Percentiles rank a stretch among this genome's conserved stretches.
phyloP scores from a whole-genome alignment of 2,888 invertebrate genomes.

The Caenorhabditis plicata region DNA sequence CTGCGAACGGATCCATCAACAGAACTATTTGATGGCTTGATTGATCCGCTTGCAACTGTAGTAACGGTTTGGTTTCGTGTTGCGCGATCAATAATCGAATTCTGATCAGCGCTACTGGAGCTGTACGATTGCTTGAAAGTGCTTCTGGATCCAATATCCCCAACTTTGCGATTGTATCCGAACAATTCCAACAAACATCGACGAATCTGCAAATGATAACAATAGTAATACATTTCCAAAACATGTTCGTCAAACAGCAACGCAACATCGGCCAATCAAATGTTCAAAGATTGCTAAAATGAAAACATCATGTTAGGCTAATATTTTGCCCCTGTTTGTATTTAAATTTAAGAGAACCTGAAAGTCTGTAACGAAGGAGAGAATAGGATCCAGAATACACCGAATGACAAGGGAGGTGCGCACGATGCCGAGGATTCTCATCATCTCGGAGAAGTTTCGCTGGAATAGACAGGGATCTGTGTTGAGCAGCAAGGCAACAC shows the following conservation, averaged over 20 bases:
- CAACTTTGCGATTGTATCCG: constrained; percentile 19
- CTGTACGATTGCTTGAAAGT: constrained; percentile 28
- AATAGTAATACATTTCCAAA: not conserved
- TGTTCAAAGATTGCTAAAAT: no score
- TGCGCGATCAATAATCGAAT: constrained; percentile 27
- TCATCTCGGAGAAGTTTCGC: constrained; percentile 51
- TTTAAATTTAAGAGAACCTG: constrained; percentile 41
- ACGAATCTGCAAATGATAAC: constrained; percentile 30
- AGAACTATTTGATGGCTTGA: no score
- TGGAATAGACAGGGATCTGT: constrained; percentile 53
- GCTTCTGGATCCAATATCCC: constrained; percentile 9
- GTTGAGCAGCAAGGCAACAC: constrained; percentile 40
- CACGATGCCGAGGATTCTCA: constrained; percentile 44
- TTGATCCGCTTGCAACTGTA: constrained; percentile 32
- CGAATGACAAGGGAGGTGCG: constrained; percentile 46
- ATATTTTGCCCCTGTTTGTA: no score
- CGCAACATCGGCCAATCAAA: no score
- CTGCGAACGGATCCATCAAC: no score
- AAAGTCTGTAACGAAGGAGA: constrained; percentile 59
- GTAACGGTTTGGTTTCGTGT: constrained; percentile 38
- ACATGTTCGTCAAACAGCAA: not conserved
- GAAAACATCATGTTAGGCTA: no score
- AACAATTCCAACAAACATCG: constrained; percentile 31
- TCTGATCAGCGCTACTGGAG: constrained; percentile 13
- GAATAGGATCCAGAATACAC: constrained; percentile 57